A percentile compares a stretch with the other conserved stretches of the same genome.
phyloP scores from a whole-genome alignment of 1,140 invertebrate species.

The Drosophila pachea region DNA sequence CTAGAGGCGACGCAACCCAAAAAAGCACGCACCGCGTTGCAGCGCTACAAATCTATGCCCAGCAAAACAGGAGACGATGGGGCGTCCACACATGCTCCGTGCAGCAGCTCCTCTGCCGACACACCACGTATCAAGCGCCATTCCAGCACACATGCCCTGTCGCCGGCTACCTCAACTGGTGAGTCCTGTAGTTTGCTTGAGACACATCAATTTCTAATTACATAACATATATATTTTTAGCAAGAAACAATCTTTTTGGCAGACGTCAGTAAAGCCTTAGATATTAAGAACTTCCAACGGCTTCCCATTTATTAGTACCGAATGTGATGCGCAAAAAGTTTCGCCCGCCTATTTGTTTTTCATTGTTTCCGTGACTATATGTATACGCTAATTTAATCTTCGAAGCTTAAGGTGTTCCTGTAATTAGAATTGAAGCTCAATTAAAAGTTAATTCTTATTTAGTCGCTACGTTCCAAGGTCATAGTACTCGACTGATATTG shows the following conservation, averaged over 20 bases:
- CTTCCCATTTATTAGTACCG: constrained; percentile 29
- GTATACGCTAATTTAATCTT: constrained; percentile 52
- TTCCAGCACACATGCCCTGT: constrained; percentile 61
- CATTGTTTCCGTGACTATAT: constrained; percentile 18
- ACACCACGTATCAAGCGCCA: constrained; percentile 63
- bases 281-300: constrained; percentile 23
- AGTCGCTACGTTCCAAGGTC: constrained; percentile 3
- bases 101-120: constrained; percentile 3
- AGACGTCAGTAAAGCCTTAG: constrained; percentile 58
- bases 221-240: constrained; percentile 29
- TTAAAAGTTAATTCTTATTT: constrained; percentile 72
- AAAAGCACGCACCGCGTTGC: constrained; percentile 65
- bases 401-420: constrained; percentile 30
- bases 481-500: constrained; percentile 19
- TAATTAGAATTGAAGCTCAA: constrained; percentile 57
- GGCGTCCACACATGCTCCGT: constrained; percentile 8
- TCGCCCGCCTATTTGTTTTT: constrained; percentile 27
- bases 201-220: constrained; percentile 1
- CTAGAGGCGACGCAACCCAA: constrained; percentile 58
- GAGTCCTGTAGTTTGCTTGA: constrained; percentile 21
- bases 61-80: constrained; percentile 25
- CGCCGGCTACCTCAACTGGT: constrained; percentile 56
- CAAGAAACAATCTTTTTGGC: constrained; percentile 61
- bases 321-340: constrained; percentile 55
- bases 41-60: constrained; percentile 75